Conservation (phyloP, 2,113 vertebrate genomes). For the Tautogolabrus adspersus region DNA sequence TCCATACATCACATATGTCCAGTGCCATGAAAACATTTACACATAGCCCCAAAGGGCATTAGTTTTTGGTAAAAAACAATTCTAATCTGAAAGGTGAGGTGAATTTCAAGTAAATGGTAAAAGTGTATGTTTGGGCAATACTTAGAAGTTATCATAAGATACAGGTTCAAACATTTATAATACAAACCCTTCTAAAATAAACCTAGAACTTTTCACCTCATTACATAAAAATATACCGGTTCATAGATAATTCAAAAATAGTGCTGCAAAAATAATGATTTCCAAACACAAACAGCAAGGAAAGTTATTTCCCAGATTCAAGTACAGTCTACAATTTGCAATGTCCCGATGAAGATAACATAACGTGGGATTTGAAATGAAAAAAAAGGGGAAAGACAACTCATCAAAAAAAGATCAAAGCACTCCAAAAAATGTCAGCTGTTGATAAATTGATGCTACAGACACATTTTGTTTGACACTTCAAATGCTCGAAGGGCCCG, state of each 20-base stretch:
- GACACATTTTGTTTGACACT: conserved; percentile 9
- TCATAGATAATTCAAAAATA: not conserved
- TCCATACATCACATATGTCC: conserved; percentile 12
- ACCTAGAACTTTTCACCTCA: not conserved
- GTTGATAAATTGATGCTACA: not conserved
- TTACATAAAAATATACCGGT: not conserved
- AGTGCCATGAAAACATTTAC: conserved; percentile 14
- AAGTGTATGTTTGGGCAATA: not conserved
- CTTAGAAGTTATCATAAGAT: too few species aligned
- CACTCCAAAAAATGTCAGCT: not conserved
- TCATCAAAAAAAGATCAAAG: not conserved
- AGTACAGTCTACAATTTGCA: not conserved
- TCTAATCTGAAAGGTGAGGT: not conserved
- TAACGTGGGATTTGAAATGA: not conserved
- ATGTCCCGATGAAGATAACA: not conserved
- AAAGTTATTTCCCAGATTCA: not conserved
- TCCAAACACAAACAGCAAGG: not conserved
- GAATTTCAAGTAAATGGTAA: not conserved
- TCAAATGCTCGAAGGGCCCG: not conserved
- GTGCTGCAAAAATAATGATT: not conserved
- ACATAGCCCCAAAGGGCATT: not conserved
- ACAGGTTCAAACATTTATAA: too few species aligned
- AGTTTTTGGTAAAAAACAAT: conserved; percentile 1
- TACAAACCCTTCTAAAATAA: not conserved
- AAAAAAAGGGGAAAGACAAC: not conserved